Evolutionary conservation across 2,888 invertebrate genomes (phyloP).

Genomic region (Stenodema calcarata): DNA sequence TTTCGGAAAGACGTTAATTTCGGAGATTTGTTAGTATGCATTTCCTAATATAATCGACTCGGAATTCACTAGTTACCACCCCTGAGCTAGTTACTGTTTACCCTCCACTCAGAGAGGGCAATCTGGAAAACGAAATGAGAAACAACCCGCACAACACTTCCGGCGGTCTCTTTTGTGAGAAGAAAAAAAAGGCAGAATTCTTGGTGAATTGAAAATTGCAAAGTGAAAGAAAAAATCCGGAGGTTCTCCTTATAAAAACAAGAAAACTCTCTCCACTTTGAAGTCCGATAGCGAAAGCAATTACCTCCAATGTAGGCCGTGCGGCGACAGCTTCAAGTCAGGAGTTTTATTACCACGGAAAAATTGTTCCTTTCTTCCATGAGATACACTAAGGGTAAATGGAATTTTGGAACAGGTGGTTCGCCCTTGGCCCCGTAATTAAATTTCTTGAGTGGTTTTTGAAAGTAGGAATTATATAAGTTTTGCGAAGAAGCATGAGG

Average conservation of each 20-base stretch:
- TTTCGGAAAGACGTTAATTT: too few relatives aligned
- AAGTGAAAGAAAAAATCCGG: neutral
- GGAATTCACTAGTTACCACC: too few relatives aligned
- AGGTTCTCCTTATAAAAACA: neutral
- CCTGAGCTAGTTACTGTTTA: too few relatives aligned
- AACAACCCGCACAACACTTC: too few relatives aligned
- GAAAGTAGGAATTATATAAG: neutral
- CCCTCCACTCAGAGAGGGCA: too few relatives aligned
- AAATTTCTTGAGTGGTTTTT: neutral
- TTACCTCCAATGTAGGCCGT: neutral
- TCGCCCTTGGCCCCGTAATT: neutral
- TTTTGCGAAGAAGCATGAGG: neutral
- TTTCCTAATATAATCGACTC: too few relatives aligned
- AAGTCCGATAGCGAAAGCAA: slow-evolving; percentile 5
- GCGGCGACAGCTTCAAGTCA: neutral
- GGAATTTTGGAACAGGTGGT: slow-evolving; percentile 21
- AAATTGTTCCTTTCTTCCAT: neutral
- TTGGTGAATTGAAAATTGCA: neutral
- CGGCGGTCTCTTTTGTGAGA: too few relatives aligned
- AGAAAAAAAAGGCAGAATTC: neutral
- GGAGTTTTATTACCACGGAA: neutral
- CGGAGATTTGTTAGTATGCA: too few relatives aligned
- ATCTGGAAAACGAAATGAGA: too few relatives aligned
- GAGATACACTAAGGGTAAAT: neutral
- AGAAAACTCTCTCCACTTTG: neutral